A percentile compares a stretch with the other conserved stretches of the same genome.
Evolutionary conservation across 2,113 vertebrate genomes (phyloP).

Genomic region (Apteryx owenii): DNA sequence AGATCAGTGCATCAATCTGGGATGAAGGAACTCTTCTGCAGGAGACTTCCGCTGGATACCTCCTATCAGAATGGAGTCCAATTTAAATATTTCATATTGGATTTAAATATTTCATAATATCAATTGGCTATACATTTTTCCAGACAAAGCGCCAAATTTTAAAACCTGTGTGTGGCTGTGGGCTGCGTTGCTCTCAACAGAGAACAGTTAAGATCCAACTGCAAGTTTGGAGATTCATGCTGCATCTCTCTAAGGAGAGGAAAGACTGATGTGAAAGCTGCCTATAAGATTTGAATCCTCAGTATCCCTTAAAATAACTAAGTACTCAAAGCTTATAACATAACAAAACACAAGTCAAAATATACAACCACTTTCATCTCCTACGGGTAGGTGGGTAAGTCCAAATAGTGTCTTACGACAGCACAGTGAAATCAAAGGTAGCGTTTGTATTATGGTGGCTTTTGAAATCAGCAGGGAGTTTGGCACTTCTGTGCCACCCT

Average conservation of each 20-base stretch:
- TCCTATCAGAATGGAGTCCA: too few species aligned
- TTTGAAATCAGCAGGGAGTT: neutral
- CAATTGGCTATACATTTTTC: neutral
- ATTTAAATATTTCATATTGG: neutral
- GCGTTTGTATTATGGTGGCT: accelerated
- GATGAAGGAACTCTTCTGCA: neutral
- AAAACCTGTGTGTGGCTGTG: neutral
- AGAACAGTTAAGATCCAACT: neutral
- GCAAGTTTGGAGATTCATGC: neutral
- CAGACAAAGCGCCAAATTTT: neutral
- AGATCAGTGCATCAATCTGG: neutral
- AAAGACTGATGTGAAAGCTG: neutral
- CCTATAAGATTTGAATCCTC: neutral
- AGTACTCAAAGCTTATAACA: neutral
- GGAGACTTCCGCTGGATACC: neutral
- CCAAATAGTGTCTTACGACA: neutral
- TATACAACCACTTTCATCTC: neutral
- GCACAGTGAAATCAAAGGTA: neutral
- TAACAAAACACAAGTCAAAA: neutral
- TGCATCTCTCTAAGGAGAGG: neutral
- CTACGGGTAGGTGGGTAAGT: neutral
- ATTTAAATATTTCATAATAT: neutral
- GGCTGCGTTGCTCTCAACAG: neutral
- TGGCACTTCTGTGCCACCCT: too few species aligned
- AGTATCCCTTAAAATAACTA: neutral